phyloP scores from a whole-genome alignment of 1,140 invertebrate species.

The Hermetia illucens region DNA sequence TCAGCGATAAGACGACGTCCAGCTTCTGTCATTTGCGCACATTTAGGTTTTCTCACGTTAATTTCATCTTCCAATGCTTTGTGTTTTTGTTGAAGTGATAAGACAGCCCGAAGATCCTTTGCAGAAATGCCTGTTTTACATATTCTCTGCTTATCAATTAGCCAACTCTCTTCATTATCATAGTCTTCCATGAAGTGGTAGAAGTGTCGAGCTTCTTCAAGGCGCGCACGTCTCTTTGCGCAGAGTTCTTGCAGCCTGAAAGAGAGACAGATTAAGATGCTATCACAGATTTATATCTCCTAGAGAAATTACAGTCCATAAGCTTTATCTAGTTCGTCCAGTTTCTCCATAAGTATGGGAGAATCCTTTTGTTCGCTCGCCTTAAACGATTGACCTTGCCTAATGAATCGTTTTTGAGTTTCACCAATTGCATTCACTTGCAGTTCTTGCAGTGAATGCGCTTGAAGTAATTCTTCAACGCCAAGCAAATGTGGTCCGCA shows the following conservation, averaged over 20 bases:
- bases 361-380: slow-evolving; percentile 41
- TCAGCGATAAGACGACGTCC: slow-evolving; percentile 62
- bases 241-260: slow-evolving; percentile 37
- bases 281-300: not conserved
- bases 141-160: slow-evolving; percentile 83
- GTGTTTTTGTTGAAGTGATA: slow-evolving; percentile 86
- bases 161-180: slow-evolving; percentile 85
- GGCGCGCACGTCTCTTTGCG: slow-evolving; percentile 59
- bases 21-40: slow-evolving; percentile 56
- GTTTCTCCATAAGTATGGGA: slow-evolving; percentile 47
- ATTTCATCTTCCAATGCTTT: slow-evolving; percentile 89
- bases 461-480: slow-evolving; percentile 86
- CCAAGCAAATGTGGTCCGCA: slow-evolving; percentile 82
- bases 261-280: slow-evolving; percentile 8
- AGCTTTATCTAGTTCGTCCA: slow-evolving; percentile 55
- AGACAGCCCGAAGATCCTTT: slow-evolving; percentile 81
- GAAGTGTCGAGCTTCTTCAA: slow-evolving; percentile 85
- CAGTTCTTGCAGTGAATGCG: slow-evolving; percentile 81
- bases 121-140: slow-evolving; percentile 81
- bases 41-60: slow-evolving; percentile 67
- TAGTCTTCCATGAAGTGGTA: slow-evolving; percentile 93
- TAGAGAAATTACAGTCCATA: slow-evolving; percentile 41
- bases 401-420: slow-evolving; percentile 58
- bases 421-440: slow-evolving; percentile 79
- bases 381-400: slow-evolving; percentile 44